A percentile compares a stretch with the other conserved stretches of the same genome.
Evolutionary conservation across 2,888 invertebrate genomes (phyloP).

Genomic region (Dolomedes plantarius): DNA sequence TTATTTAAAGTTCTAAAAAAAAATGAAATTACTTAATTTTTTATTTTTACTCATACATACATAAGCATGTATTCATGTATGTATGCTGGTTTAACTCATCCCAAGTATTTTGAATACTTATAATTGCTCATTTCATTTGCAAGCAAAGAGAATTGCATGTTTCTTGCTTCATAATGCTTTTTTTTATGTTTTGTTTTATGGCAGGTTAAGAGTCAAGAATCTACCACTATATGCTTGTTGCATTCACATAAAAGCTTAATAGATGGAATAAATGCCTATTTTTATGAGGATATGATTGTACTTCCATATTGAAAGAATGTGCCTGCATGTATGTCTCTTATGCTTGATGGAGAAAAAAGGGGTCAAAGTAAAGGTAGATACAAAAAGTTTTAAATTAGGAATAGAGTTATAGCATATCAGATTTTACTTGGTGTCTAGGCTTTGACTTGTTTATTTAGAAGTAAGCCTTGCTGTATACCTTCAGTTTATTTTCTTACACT

Average conservation of each 20-base stretch:
- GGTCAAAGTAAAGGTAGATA: neutral
- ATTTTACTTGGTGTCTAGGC: conserved; percentile 8
- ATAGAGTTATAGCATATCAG: neutral
- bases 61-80: no score
- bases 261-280: conserved; percentile 42
- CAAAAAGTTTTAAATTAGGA: neutral
- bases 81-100: no score
- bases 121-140: no score
- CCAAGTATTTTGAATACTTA: no score
- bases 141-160: no score
- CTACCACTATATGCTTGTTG: conserved; percentile 30
- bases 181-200: no score
- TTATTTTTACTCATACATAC: no score
- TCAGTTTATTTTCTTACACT: no score
- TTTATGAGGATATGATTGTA: conserved; percentile 33
- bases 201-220: conserved; percentile 43
- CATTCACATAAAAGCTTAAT: conserved; percentile 42
- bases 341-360: neutral
- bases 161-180: no score
- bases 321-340: conserved; percentile 21
- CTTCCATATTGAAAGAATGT: conserved; percentile 38
- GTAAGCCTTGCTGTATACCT: neutral
- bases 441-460: neutral
- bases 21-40: no score
- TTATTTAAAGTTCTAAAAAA: no score